phyloP scores from a whole-genome alignment of 2,797 vertebrate species.

The Cyclura pinguis region DNA sequence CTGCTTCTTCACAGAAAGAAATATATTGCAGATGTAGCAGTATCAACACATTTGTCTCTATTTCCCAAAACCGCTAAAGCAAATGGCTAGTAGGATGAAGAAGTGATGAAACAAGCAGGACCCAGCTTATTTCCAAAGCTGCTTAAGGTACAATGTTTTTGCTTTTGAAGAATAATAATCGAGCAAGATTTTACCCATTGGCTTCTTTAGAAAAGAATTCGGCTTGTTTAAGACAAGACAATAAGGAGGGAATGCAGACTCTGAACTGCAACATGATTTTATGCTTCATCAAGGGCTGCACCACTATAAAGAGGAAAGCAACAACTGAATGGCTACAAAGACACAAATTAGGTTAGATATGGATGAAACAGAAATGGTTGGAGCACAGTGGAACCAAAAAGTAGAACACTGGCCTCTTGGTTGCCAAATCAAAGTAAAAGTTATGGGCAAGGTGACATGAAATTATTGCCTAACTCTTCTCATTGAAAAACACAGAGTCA shows the following conservation, averaged over 20 bases:
- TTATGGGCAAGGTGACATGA: too few relatives aligned
- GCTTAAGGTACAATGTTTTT: background rate
- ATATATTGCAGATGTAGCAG: background rate
- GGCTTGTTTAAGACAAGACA: too few relatives aligned
- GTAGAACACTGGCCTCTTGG: background rate
- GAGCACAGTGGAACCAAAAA: background rate
- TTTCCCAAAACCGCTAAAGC: background rate
- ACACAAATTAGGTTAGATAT: background rate
- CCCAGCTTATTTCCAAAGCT: background rate
- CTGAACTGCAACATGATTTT: background rate
- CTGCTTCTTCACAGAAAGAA: conserved; percentile 20
- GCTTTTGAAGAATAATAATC: background rate
- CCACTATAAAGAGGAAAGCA: background rate
- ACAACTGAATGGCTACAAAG: background rate
- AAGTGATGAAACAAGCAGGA: conserved; percentile 1
- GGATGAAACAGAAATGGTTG: background rate
- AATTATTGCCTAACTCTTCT: background rate
- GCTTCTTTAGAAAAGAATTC: rapidly evolving
- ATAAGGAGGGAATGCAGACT: background rate
- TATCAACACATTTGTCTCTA: conserved; percentile 13
- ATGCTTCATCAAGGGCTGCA: background rate
- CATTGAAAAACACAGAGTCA: background rate
- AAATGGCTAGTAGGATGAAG: background rate
- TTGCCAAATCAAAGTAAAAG: background rate
- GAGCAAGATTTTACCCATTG: conserved; percentile 15